These are phyloP conservation scores for Esox masquinongy DNA, from an alignment of 2,797 vertebrate species.

Conservation along the genomic window DNA sequence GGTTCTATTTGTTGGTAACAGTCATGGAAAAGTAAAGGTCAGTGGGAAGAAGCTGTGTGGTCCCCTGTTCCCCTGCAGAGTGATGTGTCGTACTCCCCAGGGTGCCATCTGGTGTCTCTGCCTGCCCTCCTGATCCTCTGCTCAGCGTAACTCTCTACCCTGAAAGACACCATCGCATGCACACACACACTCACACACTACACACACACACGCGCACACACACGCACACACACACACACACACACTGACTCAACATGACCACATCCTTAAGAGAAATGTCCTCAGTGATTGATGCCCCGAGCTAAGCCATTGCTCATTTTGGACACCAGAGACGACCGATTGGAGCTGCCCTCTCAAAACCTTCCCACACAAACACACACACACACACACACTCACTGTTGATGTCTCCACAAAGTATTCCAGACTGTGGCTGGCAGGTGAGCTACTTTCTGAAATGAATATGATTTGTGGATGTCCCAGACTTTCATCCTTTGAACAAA, in stretches of 20 bases:
- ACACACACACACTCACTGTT: background rate
- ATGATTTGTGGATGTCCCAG: background rate
- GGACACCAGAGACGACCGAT: background rate
- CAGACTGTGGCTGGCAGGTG: background rate
- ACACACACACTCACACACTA: background rate
- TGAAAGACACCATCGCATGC: background rate
- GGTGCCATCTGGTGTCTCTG: background rate
- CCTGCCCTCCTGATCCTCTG: background rate
- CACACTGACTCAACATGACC: background rate
- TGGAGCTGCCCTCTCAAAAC: background rate
- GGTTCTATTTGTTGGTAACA: background rate
- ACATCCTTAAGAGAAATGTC: constrained; percentile 2
- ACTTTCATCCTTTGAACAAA: background rate
- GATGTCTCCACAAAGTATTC: background rate
- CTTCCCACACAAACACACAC: background rate
- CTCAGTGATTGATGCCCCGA: background rate
- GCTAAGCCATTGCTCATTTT: background rate
- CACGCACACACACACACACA: background rate
- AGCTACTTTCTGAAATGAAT: background rate
- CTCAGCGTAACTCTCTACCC: background rate
- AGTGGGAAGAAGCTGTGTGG: background rate
- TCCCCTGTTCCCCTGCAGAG: background rate
- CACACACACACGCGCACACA: background rate
- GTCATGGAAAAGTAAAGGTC: constrained; percentile 7
- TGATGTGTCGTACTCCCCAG: background rate